Percentiles rank a stretch among this genome's conserved stretches.
These are phyloP conservation scores for Phalacrocorax carbo DNA, from an alignment of 2,113 vertebrate species.

Conservation along the genomic window DNA sequence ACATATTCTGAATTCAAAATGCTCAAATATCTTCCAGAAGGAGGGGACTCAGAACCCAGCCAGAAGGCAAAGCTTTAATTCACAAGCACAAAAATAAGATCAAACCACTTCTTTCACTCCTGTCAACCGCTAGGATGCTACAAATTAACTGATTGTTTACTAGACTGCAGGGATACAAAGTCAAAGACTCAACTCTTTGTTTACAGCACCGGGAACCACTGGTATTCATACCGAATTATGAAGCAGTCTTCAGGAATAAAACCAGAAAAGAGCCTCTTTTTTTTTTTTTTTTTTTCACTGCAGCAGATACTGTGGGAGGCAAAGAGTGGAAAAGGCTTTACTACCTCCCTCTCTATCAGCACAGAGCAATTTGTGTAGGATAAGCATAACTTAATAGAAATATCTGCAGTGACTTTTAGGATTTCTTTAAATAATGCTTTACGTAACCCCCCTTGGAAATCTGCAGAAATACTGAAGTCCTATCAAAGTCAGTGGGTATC, in stretches of 20 bases:
- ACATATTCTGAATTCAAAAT: constrained; percentile 64
- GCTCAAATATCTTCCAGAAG: constrained; percentile 48
- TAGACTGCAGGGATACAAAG: constrained; percentile 50
- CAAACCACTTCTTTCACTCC: constrained; percentile 63
- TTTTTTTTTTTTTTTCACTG: constrained; percentile 13
- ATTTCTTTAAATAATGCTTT: constrained; percentile 65
- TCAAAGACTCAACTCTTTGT: constrained; percentile 49
- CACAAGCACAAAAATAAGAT: constrained; percentile 51
- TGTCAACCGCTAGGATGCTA: constrained; percentile 43
- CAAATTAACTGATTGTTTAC: constrained; percentile 71
- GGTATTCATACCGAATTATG: constrained; percentile 46
- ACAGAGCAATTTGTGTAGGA: constrained; percentile 63
- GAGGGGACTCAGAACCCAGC: constrained; percentile 42
- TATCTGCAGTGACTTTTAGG: constrained; percentile 75
- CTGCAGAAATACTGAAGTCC: constrained; percentile 40
- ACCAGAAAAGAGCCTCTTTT: constrained; percentile 18
- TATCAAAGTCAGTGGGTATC: constrained; percentile 28
- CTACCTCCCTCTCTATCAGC: constrained; percentile 55
- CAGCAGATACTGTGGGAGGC: constrained; percentile 75
- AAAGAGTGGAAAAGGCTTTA: constrained; percentile 68
- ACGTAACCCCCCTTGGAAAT: constrained; percentile 45
- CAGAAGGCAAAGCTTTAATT: constrained; percentile 59
- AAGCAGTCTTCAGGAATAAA: constrained; percentile 67
- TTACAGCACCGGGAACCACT: constrained; percentile 44
- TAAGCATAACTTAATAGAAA: constrained; percentile 69